A percentile compares a stretch with the other conserved stretches of the same genome.
Evolutionary conservation across 1,140 invertebrate species (phyloP).

Genomic region (Amyelois transitella): DNA sequence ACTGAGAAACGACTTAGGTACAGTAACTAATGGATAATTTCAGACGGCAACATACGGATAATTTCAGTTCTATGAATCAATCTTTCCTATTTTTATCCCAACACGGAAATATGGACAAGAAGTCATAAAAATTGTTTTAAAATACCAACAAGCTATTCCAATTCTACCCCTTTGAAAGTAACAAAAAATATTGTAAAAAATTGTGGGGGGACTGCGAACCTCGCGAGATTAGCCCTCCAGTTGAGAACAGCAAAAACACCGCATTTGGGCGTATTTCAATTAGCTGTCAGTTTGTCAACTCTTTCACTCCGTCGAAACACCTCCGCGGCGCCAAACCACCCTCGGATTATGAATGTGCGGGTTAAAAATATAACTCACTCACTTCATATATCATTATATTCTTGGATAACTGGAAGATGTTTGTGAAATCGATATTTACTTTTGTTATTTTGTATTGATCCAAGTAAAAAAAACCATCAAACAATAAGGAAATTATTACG

Average conservation of each 20-base stretch:
- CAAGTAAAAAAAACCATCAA: too few relatives aligned
- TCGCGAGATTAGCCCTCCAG: conserved; percentile 59
- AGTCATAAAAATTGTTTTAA: conserved; percentile 25
- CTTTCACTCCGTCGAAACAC: conserved; percentile 24
- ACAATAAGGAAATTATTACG: too few relatives aligned
- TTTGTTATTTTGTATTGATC: too few relatives aligned
- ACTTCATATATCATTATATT: not conserved
- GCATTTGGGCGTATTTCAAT: conserved; percentile 70
- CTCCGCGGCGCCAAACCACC: conserved; percentile 14
- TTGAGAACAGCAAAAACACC: conserved; percentile 55
- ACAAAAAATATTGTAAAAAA: conserved; percentile 29
- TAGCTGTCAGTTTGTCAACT: conserved; percentile 70
- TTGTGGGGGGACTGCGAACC: conserved; percentile 29
- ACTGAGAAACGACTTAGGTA: too few relatives aligned
- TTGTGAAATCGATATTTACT: too few relatives aligned
- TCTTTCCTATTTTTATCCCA: not conserved
- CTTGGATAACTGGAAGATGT: not conserved
- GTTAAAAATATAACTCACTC: not conserved
- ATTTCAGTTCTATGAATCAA: too few relatives aligned
- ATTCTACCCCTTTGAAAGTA: conserved; percentile 29
- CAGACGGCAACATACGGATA: too few relatives aligned
- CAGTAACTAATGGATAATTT: too few relatives aligned
- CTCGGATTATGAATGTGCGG: not conserved
- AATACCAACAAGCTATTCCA: conserved; percentile 25
- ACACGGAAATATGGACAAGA: not conserved